Base-by-base conservation (phyloP, 2,888 invertebrate species). In the Hyposoter dolosus region DNA sequence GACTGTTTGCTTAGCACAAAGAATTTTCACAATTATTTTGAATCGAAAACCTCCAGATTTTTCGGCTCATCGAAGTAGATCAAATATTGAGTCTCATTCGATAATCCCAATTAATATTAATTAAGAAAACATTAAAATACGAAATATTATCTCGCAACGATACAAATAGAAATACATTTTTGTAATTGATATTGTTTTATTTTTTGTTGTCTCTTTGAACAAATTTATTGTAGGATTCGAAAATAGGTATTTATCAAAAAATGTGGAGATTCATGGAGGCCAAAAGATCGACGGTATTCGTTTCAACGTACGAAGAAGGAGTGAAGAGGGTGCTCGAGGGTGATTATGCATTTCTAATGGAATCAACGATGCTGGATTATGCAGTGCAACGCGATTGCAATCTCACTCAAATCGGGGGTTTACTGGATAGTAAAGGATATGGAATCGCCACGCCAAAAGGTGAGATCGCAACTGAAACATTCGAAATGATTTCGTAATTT, bases 301-400 rank as follows among this genome's bases (percentile, higher is more conserved):
- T 99, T 0, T 96, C 97, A 74, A 97, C 97, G 0, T 99, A 98
- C 93, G 98, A 98, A 89, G 98, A 99, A 90, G 99, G 99, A 0
- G 97, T 99, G 40, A 96, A 96, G 89, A 95, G 97, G 71, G 99
- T 99, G 0, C 95, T 98, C 74, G 96, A 96, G 76, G 98, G 98
- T 0, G 97, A 99, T 94, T 99, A 99, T 94, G 99, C 99, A 0
- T 99, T 99, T 93, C 96, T 99, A 23, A 99, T 99, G 98, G 99
- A 99, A 95, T 99, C 99, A 0, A 98, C 99, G 0, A 99, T 99
- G 97, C 95, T 99, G 86, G 99, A 99, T 94, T 99, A 99, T 92
- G 96, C 97, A 12, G 98, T 98, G n/a, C 98, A 98, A 94, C 95
- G 99, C 69, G 98, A 99, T 93, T 99, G 99, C 93, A 99, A 99